phyloP scores from a whole-genome alignment of 2,888 invertebrate species.

The Tholera decimalis region DNA sequence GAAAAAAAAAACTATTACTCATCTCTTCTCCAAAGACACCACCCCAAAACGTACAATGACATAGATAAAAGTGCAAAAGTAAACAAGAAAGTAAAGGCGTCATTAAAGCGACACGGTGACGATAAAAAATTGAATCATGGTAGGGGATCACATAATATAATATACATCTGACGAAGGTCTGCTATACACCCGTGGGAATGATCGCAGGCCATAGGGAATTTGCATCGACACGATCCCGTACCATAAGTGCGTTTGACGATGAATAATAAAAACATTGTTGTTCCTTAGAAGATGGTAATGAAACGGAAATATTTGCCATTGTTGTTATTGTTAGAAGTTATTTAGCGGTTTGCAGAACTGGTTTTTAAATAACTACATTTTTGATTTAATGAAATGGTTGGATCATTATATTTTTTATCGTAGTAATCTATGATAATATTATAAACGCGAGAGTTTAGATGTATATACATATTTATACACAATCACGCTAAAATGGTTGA shows the following conservation, averaged over 20 bases:
- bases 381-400: conserved; percentile 42
- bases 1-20: conserved; percentile 80
- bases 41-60: conserved; percentile 81
- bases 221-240: conserved; percentile 71
- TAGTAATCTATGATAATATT: too few species aligned
- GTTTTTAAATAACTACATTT: conserved; percentile 67
- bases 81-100: conserved; percentile 84
- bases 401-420: conserved; percentile 49
- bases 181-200: conserved; percentile 75
- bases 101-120: conserved; percentile 84
- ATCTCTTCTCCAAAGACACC: conserved; percentile 85
- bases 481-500: too few species aligned
- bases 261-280: conserved; percentile 67
- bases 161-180: conserved; percentile 66
- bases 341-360: conserved; percentile 68
- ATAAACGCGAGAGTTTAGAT: too few species aligned
- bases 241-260: conserved; percentile 52
- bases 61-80: conserved; percentile 86
- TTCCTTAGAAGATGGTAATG: conserved; percentile 76
- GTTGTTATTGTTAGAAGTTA: conserved; percentile 72
- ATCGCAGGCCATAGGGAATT: conserved; percentile 64
- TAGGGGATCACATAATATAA: too few species aligned
- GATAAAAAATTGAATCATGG: conserved; percentile 75
- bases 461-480: too few species aligned
- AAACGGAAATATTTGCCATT: conserved; percentile 79